Base-by-base conservation (phyloP, 2,888 invertebrate species). In the Latrodectus elegans region DNA sequence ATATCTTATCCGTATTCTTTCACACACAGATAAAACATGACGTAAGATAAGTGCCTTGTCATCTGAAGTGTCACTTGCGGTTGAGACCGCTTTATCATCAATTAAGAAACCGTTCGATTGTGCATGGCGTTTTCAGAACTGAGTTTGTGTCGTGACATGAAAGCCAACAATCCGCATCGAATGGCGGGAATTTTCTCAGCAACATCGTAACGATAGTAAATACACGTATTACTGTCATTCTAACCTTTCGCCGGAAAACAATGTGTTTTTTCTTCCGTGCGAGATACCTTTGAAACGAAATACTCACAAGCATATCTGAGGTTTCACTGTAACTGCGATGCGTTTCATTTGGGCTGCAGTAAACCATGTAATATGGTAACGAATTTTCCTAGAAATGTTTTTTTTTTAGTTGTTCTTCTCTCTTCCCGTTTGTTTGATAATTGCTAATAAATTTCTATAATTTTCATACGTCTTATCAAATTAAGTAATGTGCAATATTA, bases 91-190 rank as follows among this genome's bases (percentile, higher is more conserved):
- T 60, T 15, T n/a, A 60, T 60, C 60, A 60, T 60, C 60, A 60
- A 60, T 60, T 60, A 60, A 15, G 60, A 10, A 38, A 60, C 60
- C 60, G 60, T 60, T 60, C 60, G 60, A 60, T 60, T 60, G 60
- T 60, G 60, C 60, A 11, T 11, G 6, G 60, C 60, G 60, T n/a
- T n/a, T 22, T 60, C 60, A 60, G 12, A 60, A n/a, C 60, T 60
- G 12, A 12, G n/a, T 15, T 38, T 15, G 14, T 60, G 60, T 60
- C 60, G 60, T 60, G 60, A 60, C 60, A 15, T 60, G 60, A 60
- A 60, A 60, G 60, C 60, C 60, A 60, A 60, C 60, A 60, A 60
- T 60, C 60, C 60, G 60, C 60, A 60, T 60, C 60, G 60, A 60
- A 60, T 60, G 60, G n/a, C 60, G 60, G n/a, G 60, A 60, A 60